A percentile compares a stretch with the other conserved stretches of the same genome.
These are phyloP conservation scores for Carcharodon carcharias DNA, from an alignment of 2,797 vertebrate genomes.

Conservation along the genomic window DNA sequence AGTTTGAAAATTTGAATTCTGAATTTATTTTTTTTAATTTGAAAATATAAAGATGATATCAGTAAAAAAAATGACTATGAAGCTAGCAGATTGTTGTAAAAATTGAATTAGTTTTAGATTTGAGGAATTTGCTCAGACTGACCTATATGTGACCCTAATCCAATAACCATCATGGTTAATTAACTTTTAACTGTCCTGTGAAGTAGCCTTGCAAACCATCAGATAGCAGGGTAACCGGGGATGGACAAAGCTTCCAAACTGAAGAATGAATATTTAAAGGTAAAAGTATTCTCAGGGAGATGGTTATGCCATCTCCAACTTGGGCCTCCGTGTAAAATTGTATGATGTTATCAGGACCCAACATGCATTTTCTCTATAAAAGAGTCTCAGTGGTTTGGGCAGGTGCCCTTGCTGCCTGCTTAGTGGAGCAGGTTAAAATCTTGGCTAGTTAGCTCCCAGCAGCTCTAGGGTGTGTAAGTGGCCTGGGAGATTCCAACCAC, in stretches of 20 bases:
- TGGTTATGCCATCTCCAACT: neutral
- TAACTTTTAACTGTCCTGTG: neutral
- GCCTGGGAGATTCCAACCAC: no score
- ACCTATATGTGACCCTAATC: neutral
- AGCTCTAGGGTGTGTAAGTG: no score
- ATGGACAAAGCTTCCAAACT: no score
- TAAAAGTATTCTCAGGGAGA: neutral
- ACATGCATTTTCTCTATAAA: neutral
- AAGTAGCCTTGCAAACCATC: neutral
- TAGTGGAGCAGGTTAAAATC: neutral
- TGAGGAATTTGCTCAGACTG: neutral
- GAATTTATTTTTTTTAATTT: slow-evolving; percentile 42
- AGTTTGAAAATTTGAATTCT: neutral
- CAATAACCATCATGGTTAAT: neutral
- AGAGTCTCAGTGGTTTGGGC: no score
- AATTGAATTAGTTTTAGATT: neutral
- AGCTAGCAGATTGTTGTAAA: neutral
- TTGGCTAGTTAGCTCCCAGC: neutral
- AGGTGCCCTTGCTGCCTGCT: neutral
- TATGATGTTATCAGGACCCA: neutral
- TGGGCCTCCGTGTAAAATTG: neutral
- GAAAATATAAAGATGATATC: slow-evolving; percentile 47
- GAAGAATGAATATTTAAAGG: neutral
- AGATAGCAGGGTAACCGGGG: neutral
- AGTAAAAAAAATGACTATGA: slow-evolving; percentile 43